Percentiles rank a stretch among this genome's conserved stretches.
Conservation (phyloP, 2,113 vertebrate genomes). For the Oryzias curvinotus region DNA sequence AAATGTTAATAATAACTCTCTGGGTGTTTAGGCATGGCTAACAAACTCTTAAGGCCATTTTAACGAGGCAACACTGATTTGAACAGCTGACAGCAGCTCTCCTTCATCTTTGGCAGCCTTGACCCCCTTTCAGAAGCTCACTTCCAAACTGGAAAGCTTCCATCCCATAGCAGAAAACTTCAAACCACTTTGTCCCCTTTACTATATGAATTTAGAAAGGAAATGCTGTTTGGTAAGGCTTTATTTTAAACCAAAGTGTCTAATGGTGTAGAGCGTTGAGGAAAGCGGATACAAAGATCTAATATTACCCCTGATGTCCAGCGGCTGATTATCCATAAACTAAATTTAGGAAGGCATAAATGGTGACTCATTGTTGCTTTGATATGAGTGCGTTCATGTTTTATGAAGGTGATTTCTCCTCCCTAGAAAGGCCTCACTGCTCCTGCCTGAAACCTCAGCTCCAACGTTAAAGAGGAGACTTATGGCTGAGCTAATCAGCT, state of each 20-base stretch:
- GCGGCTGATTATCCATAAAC: constrained; percentile 24
- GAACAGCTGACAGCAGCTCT: constrained; percentile 42
- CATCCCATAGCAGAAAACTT: constrained; percentile 8
- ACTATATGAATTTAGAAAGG: neutral
- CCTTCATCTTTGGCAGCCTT: constrained; percentile 44
- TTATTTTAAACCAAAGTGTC: constrained; percentile 9
- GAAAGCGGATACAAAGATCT: constrained; percentile 43
- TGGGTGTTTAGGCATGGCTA: neutral
- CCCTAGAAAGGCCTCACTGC: constrained; percentile 24
- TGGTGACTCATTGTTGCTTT: constrained; percentile 23
- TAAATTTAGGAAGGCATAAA: constrained; percentile 38
- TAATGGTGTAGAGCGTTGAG: constrained; percentile 12
- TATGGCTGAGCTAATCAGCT: constrained; percentile 51
- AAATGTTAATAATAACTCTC: too few relatives aligned
- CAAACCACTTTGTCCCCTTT: constrained; percentile 9
- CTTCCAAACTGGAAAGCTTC: constrained; percentile 34
- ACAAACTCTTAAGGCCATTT: too few relatives aligned
- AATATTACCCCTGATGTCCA: constrained; percentile 30
- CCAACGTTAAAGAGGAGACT: constrained; percentile 49
- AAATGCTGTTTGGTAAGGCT: constrained; percentile 9
- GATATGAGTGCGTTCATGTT: constrained; percentile 2
- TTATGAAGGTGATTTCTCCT: constrained; percentile 2
- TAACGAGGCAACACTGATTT: constrained; percentile 15
- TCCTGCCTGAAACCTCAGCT: constrained; percentile 5
- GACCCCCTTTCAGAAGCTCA: constrained; percentile 19